phyloP scores from a whole-genome alignment of 2,113 vertebrate species.

The Mormyrus lacerda region DNA sequence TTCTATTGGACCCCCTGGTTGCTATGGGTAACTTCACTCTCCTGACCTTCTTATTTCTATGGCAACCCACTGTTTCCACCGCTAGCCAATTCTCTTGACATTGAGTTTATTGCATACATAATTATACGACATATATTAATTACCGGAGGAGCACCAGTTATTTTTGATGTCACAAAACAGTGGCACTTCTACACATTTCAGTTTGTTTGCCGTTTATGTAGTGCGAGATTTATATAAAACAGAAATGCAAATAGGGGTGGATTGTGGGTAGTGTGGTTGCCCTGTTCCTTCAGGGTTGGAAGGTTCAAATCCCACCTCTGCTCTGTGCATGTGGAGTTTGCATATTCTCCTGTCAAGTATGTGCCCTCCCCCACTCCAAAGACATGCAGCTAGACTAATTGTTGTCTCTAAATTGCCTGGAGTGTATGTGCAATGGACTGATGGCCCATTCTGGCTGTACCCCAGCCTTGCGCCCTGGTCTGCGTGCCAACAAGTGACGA shows the following conservation, averaged over 20 bases:
- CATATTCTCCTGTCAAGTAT: background rate
- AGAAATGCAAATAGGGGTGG: background rate
- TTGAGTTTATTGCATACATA: background rate
- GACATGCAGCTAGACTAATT: background rate
- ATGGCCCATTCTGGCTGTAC: background rate
- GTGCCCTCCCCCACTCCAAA: background rate
- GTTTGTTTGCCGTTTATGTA: background rate
- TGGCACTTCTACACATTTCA: background rate
- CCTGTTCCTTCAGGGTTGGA: background rate
- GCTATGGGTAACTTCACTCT: conserved; percentile 44
- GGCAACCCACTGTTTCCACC: conserved; percentile 47
- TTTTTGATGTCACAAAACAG: background rate
- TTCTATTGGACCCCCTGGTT: conserved; percentile 47
- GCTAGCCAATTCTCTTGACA: conserved; percentile 32
- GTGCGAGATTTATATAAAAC: background rate
- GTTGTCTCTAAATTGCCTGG: background rate
- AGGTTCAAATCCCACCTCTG: background rate
- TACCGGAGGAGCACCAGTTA: background rate
- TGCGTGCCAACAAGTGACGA: background rate
- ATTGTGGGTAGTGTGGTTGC: background rate
- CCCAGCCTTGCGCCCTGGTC: background rate
- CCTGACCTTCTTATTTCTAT: conserved; percentile 50
- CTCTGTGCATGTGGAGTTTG: background rate
- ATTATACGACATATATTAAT: background rate
- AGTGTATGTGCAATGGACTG: background rate